Conservation (phyloP, 2,888 invertebrate species). For the Peribatodes rhomboidaria region DNA sequence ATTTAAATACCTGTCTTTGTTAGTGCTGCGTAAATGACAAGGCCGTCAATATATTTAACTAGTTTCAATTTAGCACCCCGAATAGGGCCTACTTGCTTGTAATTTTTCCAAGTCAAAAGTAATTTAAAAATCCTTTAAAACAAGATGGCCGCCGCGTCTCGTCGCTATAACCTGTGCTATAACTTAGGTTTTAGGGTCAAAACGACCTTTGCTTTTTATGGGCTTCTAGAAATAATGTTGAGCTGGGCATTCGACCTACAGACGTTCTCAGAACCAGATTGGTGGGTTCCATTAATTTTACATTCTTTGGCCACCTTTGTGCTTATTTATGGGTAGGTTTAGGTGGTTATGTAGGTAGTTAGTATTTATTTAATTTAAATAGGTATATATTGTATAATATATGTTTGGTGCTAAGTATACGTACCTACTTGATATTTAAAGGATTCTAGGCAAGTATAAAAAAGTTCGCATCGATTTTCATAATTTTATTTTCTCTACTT, state of each 20-base stretch:
- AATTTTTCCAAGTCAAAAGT: background rate
- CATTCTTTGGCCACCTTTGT: conserved; percentile 18
- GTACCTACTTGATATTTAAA: too few species aligned
- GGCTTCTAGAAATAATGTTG: conserved; percentile 54
- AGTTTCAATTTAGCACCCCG: too few species aligned
- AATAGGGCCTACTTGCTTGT: too few species aligned
- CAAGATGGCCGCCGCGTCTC: background rate
- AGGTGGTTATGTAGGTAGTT: background rate
- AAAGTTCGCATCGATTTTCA: too few species aligned
- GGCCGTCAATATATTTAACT: too few species aligned
- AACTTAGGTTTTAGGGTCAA: conserved; percentile 53
- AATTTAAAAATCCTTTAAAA: background rate
- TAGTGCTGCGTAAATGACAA: too few species aligned
- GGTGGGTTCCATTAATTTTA: conserved; percentile 37
- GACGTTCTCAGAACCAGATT: conserved; percentile 59
- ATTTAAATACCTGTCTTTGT: too few species aligned
- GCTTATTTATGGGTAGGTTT: conserved; percentile 15
- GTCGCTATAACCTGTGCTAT: conserved; percentile 9
- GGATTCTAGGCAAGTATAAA: too few species aligned
- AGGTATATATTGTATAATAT: too few species aligned
- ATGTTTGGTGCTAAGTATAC: too few species aligned
- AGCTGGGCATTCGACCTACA: conserved; percentile 58
- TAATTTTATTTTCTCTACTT: too few species aligned
- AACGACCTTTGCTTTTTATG: conserved; percentile 60
- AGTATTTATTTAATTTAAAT: background rate